Evolutionary conservation across 2,797 vertebrate species (phyloP), one percentile per base, ranked within the genome.

Genomic region (Hafferia zeledoni): DNA sequence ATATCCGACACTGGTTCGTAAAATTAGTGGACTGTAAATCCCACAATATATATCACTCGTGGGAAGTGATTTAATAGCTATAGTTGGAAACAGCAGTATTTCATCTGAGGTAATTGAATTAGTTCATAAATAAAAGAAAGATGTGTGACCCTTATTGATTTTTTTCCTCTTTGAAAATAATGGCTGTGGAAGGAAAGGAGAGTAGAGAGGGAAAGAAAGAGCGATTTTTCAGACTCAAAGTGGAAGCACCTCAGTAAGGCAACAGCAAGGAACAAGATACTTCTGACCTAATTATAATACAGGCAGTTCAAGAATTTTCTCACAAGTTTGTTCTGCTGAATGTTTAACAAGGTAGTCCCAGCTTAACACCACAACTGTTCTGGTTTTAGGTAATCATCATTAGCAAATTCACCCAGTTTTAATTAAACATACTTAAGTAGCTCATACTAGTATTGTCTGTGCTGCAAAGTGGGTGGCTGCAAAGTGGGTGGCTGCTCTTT

Each of bases 101-200:
- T 92, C 68, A 57, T 76, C 71, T 90, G 88, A 94, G 27, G 52
- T 89, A 90, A 92, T 79, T 84, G 57, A 90, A 84, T n/a, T 86
- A 53, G 60, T 87, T 90, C 37, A 87, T 84, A 93, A 84, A 94
- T 80, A 75, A 88, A 88, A 77, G 27, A 83, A 78, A 68, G 46
- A 57, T 41, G 6, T 61, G 13, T 71, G 61, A 71, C 39, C 25
- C 7, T 30, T 68, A 81, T 9, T 65, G 65, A 69, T 83, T 65
- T 93, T 90, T 92, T 90, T 49, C 5, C 5, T 46, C 37, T 90
- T 72, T 89, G 41, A 60, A n/a, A 61, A 60, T 27, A 92, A 63
- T 67, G 35, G 19, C 33, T 59, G 2, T 5, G 18, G 37, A 15
- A 55, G 9, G 10, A 28, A 41, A 47, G 20, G 15, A 55, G 19